A percentile compares a stretch with the other conserved stretches of the same genome.
phyloP scores from a whole-genome alignment of 2,113 vertebrate genomes.

The Pedionomus torquatus region DNA sequence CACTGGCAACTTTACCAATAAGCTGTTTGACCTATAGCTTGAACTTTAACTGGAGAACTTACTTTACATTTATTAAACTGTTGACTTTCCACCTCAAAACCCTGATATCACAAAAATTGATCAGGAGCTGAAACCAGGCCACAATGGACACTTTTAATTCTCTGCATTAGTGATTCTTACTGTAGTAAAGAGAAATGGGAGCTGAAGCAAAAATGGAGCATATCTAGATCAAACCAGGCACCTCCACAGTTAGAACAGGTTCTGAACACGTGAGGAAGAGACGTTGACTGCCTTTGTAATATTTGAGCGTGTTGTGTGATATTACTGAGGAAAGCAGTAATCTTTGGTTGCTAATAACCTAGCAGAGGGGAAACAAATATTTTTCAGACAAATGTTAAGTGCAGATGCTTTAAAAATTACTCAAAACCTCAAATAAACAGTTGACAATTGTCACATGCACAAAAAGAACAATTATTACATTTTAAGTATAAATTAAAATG shows the following conservation, averaged over 20 bases:
- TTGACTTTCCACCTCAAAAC: not conserved
- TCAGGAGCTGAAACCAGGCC: not conserved
- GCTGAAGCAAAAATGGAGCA: not conserved
- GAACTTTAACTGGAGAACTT: not conserved
- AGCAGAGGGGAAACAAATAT: not conserved
- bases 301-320: not conserved
- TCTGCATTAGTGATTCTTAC: not conserved
- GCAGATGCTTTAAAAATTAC: not conserved
- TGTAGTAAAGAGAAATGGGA: not conserved
- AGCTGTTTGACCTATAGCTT: not conserved
- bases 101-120: not conserved
- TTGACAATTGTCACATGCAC: conserved; percentile 9
- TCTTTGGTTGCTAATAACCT: not conserved
- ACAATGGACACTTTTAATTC: not conserved
- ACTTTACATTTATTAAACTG: not conserved
- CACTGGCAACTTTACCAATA: not conserved
- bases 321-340: not conserved
- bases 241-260: not conserved
- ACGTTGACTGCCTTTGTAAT: not conserved
- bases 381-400: not conserved
- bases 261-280: not conserved
- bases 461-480: conserved; percentile 6
- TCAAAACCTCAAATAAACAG: not conserved
- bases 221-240: not conserved
- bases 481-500: not conserved